phyloP scores from a whole-genome alignment of 2,797 vertebrate species.

The Hybognathus amarus region DNA sequence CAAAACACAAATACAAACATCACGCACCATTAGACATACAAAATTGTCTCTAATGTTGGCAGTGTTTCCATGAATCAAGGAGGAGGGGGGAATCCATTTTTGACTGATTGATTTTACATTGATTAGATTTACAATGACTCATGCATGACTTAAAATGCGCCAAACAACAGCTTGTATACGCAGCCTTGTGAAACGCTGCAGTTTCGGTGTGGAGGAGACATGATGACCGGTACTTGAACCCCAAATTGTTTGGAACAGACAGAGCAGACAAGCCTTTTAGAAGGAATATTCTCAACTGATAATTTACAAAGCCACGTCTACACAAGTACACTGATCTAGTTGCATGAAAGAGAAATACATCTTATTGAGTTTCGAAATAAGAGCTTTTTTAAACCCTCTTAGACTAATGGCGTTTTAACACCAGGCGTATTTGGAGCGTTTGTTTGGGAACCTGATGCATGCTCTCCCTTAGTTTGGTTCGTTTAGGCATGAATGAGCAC shows the following conservation, averaged over 20 bases:
- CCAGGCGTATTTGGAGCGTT: neutral
- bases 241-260: conserved; percentile 17
- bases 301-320: conserved; percentile 38
- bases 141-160: neutral
- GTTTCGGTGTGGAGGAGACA: conserved; percentile 51
- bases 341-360: neutral
- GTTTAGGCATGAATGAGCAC: neutral
- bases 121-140: conserved; percentile 47
- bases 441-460: neutral
- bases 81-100: neutral
- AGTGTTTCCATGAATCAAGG: neutral
- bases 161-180: conserved; percentile 23
- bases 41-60: conserved; percentile 8
- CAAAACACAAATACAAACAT: neutral
- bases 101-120: conserved; percentile 50
- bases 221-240: conserved; percentile 64
- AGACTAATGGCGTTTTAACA: neutral
- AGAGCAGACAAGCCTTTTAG: conserved; percentile 57
- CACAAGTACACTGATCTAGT: neutral
- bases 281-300: conserved; percentile 63
- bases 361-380: neutral
- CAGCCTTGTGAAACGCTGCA: conserved; percentile 32
- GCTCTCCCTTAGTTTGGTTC: neutral
- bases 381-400: neutral
- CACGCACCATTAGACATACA: neutral